Conservation (phyloP, 2,797 vertebrate species). For the Pachyuromys duprasi region DNA sequence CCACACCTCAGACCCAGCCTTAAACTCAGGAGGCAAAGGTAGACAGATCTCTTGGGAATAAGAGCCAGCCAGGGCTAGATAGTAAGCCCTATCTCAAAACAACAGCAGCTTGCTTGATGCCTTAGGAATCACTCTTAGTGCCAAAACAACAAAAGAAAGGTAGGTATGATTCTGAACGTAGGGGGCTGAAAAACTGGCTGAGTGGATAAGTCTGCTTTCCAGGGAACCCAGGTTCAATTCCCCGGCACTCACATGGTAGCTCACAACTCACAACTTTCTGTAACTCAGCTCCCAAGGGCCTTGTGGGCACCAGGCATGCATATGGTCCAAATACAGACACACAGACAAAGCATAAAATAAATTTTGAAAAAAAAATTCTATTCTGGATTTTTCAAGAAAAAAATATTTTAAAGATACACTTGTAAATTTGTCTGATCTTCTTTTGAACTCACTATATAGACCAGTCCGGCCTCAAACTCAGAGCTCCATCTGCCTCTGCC, state of each 20-base stretch:
- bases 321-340: background rate
- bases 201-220: background rate
- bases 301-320: background rate
- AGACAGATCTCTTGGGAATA: background rate
- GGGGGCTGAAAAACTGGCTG: background rate
- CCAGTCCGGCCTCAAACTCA: background rate
- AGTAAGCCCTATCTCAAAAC: background rate
- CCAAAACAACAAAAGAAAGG: too few relatives aligned
- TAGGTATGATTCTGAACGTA: background rate
- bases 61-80: background rate
- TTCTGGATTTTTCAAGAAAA: background rate
- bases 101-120: background rate
- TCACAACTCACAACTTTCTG: background rate
- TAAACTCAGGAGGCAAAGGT: background rate
- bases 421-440: background rate
- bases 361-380: background rate
- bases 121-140: background rate
- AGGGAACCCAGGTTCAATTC: background rate
- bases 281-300: background rate
- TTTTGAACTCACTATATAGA: background rate
- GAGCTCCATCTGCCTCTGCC: background rate
- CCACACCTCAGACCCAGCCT: background rate
- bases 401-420: background rate
- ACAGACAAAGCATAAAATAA: background rate
- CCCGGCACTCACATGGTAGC: background rate